Base-by-base conservation (phyloP, 2,888 invertebrate species). In the Mayetiola destructor region DNA sequence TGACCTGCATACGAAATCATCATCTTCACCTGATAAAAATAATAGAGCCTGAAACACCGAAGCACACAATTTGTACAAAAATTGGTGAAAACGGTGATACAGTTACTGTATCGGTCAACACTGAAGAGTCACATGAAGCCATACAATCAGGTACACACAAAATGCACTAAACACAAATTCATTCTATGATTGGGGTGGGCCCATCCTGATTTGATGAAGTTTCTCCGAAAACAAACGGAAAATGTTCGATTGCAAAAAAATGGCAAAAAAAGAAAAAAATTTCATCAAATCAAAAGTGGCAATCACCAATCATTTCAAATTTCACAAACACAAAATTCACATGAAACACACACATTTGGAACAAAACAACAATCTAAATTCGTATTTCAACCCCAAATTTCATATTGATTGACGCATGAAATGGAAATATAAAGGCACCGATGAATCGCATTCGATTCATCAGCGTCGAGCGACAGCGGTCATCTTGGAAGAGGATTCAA, bases 401-500 rank as follows among this genome's bases (percentile, higher is more conserved):
- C 30, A 52, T 52, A 30, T 42, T 42, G 42, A 42, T 23, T 23
- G 12, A 40, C n/a, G n/a, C n/a, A n/a, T n/a, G n/a, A n/a, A n/a
- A n/a, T n/a, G n/a, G 20, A 23, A 4, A 21, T 10, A 39, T 29
- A 53, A 30, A 81, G 81, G 81, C 79, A 79, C 80, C 63, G 80
- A 80, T 62, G 81, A 81, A 76, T 77, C 77, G 64, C 81, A 77
- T 70, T 77, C 78, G 63, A 76, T 81, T 70, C 80, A 80, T 75
- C 80, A 78, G 77, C 78, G 80, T 76, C 78, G 76, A 56, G 75
- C 80, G 57, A 78, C 77, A 53, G 75, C 78, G 59, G 75, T 79
- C 59, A 77, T 76, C 69, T 78, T 77, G 64, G 78, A 79, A 63
- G 77, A 77, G 64, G 63, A 68, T 39, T 61, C 62, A 39, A 53